Evolutionary conservation across 2,888 invertebrate species (phyloP).

Genomic region (Platycheirus rosarum): DNA sequence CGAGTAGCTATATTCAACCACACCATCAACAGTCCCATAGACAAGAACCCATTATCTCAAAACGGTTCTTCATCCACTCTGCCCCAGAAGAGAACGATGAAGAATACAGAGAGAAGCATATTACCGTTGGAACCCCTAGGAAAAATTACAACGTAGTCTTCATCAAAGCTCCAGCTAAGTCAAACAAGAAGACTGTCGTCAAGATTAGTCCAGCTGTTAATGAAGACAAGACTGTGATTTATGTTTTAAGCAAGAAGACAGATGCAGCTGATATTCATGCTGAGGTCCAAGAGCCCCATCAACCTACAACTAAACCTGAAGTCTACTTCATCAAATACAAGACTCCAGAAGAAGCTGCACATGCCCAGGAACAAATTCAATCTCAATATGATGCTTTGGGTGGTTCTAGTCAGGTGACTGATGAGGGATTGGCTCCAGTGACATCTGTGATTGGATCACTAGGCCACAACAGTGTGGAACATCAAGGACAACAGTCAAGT

Average conservation of each 20-base stretch:
- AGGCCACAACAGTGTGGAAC: slow-evolving; percentile 73
- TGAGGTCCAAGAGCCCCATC: slow-evolving; percentile 79
- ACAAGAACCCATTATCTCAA: slow-evolving; percentile 79
- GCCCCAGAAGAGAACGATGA: slow-evolving; percentile 81
- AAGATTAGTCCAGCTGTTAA: slow-evolving; percentile 80
- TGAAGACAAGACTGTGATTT: slow-evolving; percentile 82
- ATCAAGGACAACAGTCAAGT: slow-evolving; percentile 32
- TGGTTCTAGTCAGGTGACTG: slow-evolving; percentile 80
- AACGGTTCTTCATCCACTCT: slow-evolving; percentile 82
- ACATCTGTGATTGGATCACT: slow-evolving; percentile 81
- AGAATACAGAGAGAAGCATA: slow-evolving; percentile 79
- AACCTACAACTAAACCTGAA: slow-evolving; percentile 81
- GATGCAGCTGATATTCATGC: slow-evolving; percentile 80
- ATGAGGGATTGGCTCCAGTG: slow-evolving; percentile 81
- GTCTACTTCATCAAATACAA: slow-evolving; percentile 83
- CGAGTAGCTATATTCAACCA: slow-evolving; percentile 63
- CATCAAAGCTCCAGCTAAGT: slow-evolving; percentile 81
- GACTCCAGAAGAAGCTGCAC: slow-evolving; percentile 81
- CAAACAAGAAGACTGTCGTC: slow-evolving; percentile 78
- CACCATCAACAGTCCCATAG: slow-evolving; percentile 76
- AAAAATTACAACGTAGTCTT: slow-evolving; percentile 82
- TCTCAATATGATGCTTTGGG: slow-evolving; percentile 82
- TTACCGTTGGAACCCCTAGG: slow-evolving; percentile 80
- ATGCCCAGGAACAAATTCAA: slow-evolving; percentile 82
- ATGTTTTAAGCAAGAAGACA: slow-evolving; percentile 81